Evolutionary conservation across 2,888 invertebrate genomes (phyloP), one percentile per base, ranked within the genome.

Genomic region (Ennomos erosarius): DNA sequence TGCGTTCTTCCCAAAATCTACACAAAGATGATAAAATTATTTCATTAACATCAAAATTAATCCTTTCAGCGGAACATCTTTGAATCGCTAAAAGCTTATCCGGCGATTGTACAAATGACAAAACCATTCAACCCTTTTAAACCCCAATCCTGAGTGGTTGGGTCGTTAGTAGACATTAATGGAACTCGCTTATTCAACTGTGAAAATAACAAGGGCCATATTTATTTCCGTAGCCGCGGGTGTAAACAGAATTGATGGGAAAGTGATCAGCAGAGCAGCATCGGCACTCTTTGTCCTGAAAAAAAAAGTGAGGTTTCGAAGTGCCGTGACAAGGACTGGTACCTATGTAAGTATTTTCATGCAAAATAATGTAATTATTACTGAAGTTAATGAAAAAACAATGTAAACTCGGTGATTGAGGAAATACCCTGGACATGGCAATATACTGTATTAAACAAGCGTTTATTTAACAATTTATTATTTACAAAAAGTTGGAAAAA

Each of bases 131-230:
- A 91, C 91, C 91, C 91, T 91, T 92, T 92, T 89, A 89, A 89
- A 88, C 85, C 91, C 86, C 87, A 90, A 88, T 89, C 86, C 88
- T 78, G 84, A 90, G 88, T 86, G 87, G 89, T 89, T 85, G 88
- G 91, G 90, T 91, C 90, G 91, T 92, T 91, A 92, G 90, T 81
- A 85, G 85, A 85, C 91, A 91, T 90, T 91, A 91, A 92, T 90
- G 90, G 89, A 87, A 90, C 89, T 79, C 84, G 82, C 81, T 81
- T 85, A 84, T 79, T 86, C 87, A 84, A 78, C 85, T 85, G 86
- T 89, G 87, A 87, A 90, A 89, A 88, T 89, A 90, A 90, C 88
- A 89, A 88, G 88, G 79, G 82, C 52, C 45, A 51, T 62, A 58
- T 62, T 62, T 61, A 63, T 59, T 60, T 59, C 50, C 51, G 59